Conservation (phyloP, 2,113 vertebrate genomes). For the Mirounga angustirostris region DNA sequence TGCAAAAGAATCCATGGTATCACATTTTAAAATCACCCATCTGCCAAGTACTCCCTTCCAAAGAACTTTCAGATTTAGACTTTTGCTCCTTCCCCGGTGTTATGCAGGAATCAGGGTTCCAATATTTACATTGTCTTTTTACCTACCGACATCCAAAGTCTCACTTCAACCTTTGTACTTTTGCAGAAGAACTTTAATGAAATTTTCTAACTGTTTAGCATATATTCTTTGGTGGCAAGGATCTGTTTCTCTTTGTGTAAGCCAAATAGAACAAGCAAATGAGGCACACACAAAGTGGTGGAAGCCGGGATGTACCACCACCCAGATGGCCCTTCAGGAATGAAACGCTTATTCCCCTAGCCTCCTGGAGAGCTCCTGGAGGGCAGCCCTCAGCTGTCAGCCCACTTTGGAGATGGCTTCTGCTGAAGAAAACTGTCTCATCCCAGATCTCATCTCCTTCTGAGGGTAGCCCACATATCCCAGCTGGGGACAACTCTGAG, state of each 20-base stretch:
- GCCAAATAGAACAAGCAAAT: neutral
- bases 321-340: neutral
- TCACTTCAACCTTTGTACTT: conserved; percentile 50
- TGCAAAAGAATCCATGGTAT: conserved; percentile 61
- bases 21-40: conserved; percentile 64
- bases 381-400: neutral
- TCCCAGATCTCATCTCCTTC: neutral
- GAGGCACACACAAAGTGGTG: neutral
- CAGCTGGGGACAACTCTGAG: neutral
- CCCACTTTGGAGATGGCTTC: neutral
- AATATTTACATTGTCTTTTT: conserved; percentile 47
- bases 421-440: neutral
- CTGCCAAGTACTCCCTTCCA: conserved; percentile 59
- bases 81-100: conserved; percentile 38
- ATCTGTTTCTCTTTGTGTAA: neutral
- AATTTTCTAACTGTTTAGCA: conserved; percentile 46
- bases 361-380: neutral
- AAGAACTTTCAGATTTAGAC: conserved; percentile 54
- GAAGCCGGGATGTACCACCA: neutral
- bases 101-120: conserved; percentile 27
- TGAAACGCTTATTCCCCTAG: neutral
- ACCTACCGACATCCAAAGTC: conserved; percentile 34
- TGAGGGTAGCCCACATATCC: neutral
- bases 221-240: conserved; percentile 1
- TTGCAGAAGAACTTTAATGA: neutral